Evolutionary conservation across 1,140 invertebrate genomes (phyloP), one percentile per base, ranked within the genome.

Genomic region (Rhagoletis zephyria): DNA sequence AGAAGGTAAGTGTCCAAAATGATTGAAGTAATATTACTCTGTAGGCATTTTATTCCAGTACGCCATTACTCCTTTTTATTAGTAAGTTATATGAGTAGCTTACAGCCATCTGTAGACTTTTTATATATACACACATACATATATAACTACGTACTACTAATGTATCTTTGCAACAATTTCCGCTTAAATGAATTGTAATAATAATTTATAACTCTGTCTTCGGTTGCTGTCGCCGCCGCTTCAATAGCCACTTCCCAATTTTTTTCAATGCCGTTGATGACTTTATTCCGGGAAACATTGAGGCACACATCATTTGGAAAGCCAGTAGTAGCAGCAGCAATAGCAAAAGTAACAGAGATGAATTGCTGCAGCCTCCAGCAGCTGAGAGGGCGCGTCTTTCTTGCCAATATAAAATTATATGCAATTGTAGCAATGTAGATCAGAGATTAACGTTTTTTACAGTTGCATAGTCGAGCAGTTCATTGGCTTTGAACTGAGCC

Each of bases 161-260:
- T 30, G 30, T 30, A 30, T 30, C 30, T 30, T 56, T 45, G 40
- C 30, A 14, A 30, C 40, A 70, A 70, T 45, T 70, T 70, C 65
- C 65, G 65, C 65, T 70, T 0, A 70, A 70, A 70, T 45, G 65
- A 70, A 70, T 70, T 42, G 67, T 40, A 70, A 45, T 74, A 45
- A 45, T 74, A 74, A 74, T 74, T 74, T 74, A 74, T 74, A 74
- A 74, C 40, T 74, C 67, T 45, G 42, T 74, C 16, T 12, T n/a
- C 30, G 30, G 42, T 48, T 2, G 67, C 65, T 70, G 65, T 70
- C 65, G 65, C 30, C 42, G 67, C 67, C 45, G 67, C 67, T 48
- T 16, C 67, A 74, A 74, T 45, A 48, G 67, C 10, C 16, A 16
- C 16, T 63, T 63, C 67, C 4, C 40, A 70, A 48, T 3, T 70